A percentile compares a stretch with the other conserved stretches of the same genome.
These are phyloP conservation scores for Hipposideros armiger DNA, from an alignment of 2,113 vertebrate species.

Conservation along the genomic window DNA sequence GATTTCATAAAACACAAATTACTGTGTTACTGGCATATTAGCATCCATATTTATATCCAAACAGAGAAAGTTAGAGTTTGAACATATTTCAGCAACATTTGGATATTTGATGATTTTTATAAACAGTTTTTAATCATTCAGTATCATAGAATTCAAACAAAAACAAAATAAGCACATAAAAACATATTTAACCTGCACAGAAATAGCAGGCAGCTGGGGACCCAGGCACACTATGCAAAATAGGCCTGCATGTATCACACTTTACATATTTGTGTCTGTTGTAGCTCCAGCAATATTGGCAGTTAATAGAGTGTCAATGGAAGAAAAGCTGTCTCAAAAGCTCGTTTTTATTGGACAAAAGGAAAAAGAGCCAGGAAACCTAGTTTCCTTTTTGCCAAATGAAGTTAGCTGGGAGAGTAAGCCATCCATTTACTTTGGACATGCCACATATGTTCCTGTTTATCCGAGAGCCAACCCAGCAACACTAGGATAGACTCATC, in stretches of 20 bases:
- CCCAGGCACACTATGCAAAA: constrained; percentile 45
- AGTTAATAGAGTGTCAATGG: constrained; percentile 59
- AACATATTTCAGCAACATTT: constrained; percentile 67
- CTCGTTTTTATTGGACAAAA: constrained; percentile 59
- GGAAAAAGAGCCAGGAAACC: constrained; percentile 54
- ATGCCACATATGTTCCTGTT: constrained; percentile 60
- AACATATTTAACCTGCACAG: constrained; percentile 72
- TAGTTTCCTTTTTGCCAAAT: constrained; percentile 70
- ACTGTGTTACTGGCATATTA: constrained; percentile 51
- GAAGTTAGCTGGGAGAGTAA: constrained; percentile 67
- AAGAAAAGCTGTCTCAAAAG: constrained; percentile 55
- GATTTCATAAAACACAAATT: constrained; percentile 58
- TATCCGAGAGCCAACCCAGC: constrained; percentile 15
- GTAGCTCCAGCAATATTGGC: constrained; percentile 59
- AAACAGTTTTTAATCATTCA: constrained; percentile 72
- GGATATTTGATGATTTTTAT: constrained; percentile 65
- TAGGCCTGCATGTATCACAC: neutral
- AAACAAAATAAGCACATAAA: constrained; percentile 72
- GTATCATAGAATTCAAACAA: constrained; percentile 62
- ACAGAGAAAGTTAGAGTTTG: constrained; percentile 69
- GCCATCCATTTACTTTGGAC: constrained; percentile 64
- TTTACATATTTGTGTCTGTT: constrained; percentile 76
- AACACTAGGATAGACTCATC: constrained; percentile 7
- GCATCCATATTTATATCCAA: constrained; percentile 67
- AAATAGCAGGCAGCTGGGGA: constrained; percentile 66